Conservation (phyloP, 2,113 vertebrate genomes). For the Macroglossus sobrinus region DNA sequence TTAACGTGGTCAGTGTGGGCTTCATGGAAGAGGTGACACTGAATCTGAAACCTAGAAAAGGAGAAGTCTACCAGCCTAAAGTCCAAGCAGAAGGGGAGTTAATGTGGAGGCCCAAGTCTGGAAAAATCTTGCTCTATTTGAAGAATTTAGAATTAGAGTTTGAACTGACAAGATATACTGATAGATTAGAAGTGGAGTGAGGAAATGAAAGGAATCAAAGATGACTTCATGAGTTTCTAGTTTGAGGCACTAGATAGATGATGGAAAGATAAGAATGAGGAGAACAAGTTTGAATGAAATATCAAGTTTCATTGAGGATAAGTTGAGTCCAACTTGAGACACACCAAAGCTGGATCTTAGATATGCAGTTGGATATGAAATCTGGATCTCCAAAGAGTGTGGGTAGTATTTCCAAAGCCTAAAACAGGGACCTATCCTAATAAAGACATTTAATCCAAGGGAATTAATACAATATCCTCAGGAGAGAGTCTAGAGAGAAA, state of each 20-base stretch:
- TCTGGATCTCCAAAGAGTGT: neutral
- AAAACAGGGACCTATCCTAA: neutral
- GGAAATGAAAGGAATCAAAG: neutral
- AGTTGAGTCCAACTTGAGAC: neutral
- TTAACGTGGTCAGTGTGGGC: neutral
- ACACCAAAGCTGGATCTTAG: neutral
- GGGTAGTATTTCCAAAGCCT: neutral
- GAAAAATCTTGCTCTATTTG: neutral
- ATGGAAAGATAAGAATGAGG: neutral
- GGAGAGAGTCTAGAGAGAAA: neutral
- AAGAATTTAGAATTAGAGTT: neutral
- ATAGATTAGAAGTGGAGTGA: neutral
- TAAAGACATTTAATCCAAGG: neutral
- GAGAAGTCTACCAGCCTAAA: neutral
- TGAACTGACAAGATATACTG: neutral
- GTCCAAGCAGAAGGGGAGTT: neutral
- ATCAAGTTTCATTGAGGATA: neutral
- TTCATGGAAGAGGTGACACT: rapidly evolving
- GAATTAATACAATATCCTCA: neutral
- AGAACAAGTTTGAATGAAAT: neutral
- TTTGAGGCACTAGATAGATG: neutral
- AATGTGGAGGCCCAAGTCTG: neutral
- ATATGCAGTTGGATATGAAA: neutral
- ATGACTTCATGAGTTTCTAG: neutral
- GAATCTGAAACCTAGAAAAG: neutral